Percentiles rank a stretch among this genome's conserved stretches.
These are phyloP conservation scores for Drosophila trapezifrons DNA, from an alignment of 1,140 invertebrate species.

Conservation along the genomic window DNA sequence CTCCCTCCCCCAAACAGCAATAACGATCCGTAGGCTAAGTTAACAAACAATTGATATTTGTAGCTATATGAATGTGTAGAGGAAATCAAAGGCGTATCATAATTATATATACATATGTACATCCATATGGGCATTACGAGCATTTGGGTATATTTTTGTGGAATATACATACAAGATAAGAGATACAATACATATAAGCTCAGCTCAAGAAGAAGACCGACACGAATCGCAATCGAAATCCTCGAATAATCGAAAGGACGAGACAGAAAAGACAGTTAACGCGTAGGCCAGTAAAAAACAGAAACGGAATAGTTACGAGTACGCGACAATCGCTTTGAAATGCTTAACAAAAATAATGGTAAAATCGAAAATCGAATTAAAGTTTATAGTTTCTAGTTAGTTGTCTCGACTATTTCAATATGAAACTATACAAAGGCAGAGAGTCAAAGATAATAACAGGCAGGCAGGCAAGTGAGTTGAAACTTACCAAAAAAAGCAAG, in stretches of 20 bases:
- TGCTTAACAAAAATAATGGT: slow-evolving; percentile 61
- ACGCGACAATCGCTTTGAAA: slow-evolving; percentile 82
- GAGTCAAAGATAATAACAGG: slow-evolving; percentile 33
- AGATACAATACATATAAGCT: slow-evolving; percentile 50
- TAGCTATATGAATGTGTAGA: slow-evolving; percentile 61
- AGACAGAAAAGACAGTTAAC: slow-evolving; percentile 54
- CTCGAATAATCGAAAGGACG: slow-evolving; percentile 3
- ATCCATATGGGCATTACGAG: slow-evolving; percentile 54
- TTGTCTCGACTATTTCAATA: slow-evolving; percentile 59
- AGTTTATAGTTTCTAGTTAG: slow-evolving; percentile 58
- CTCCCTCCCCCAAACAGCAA: slow-evolving; percentile 1
- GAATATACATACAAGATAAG: slow-evolving; percentile 61
- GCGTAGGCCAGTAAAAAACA: slow-evolving; percentile 70
- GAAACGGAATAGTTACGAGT: slow-evolving; percentile 57
- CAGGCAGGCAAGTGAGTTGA: slow-evolving; percentile 48
- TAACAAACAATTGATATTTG: slow-evolving; percentile 54
- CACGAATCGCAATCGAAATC: slow-evolving; percentile 2
- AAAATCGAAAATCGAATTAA: slow-evolving; percentile 43
- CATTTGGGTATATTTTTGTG: slow-evolving; percentile 79
- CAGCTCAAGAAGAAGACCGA: slow-evolving; percentile 68
- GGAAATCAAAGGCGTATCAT: slow-evolving; percentile 56
- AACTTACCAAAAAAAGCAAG: slow-evolving; percentile 55
- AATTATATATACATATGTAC: slow-evolving; percentile 51
- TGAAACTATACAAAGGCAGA: slow-evolving; percentile 62
- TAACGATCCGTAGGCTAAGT: slow-evolving; percentile 61